Percentiles rank a stretch among this genome's conserved stretches.
Evolutionary conservation across 2,113 vertebrate species (phyloP).

Genomic region (Zeus faber): DNA sequence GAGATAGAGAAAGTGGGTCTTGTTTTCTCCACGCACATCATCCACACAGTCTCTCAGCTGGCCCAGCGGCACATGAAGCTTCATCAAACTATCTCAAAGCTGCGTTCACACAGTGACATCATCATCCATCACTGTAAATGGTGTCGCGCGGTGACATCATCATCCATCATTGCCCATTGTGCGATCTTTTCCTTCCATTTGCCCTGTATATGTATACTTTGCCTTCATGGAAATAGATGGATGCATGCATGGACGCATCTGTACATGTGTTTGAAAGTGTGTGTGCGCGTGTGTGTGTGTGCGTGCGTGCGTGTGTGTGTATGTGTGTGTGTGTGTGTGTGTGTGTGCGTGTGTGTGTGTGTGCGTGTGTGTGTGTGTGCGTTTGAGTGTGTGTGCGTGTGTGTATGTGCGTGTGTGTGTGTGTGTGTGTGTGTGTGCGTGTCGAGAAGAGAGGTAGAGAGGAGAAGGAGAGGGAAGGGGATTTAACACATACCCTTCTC

Average conservation of each 20-base stretch:
- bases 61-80: conserved; percentile 12
- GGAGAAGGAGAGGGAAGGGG: not conserved
- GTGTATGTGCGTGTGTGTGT: conserved; percentile 5
- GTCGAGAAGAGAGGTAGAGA: not conserved
- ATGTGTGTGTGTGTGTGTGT: conserved; percentile 29
- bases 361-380: conserved; percentile 15
- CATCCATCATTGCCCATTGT: conserved; percentile 24
- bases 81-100: not conserved
- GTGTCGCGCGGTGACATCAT: conserved; percentile 40
- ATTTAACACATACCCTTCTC: conserved; percentile 16
- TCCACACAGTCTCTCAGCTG: not conserved
- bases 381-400: conserved; percentile 9
- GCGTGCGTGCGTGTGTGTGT: not conserved
- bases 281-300: conserved; percentile 7
- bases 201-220: not conserved
- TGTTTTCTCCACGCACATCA: not conserved
- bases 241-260: not conserved
- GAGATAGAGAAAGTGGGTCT: not conserved
- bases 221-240: not conserved
- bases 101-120: conserved; percentile 35
- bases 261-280: conserved; percentile 17
- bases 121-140: conserved; percentile 23
- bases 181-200: not conserved
- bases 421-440: not conserved
- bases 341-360: conserved; percentile 1